Evolutionary conservation across 2,797 vertebrate genomes (phyloP), one percentile per base, ranked within the genome.

Genomic region (Centroberyx gerrardi): DNA sequence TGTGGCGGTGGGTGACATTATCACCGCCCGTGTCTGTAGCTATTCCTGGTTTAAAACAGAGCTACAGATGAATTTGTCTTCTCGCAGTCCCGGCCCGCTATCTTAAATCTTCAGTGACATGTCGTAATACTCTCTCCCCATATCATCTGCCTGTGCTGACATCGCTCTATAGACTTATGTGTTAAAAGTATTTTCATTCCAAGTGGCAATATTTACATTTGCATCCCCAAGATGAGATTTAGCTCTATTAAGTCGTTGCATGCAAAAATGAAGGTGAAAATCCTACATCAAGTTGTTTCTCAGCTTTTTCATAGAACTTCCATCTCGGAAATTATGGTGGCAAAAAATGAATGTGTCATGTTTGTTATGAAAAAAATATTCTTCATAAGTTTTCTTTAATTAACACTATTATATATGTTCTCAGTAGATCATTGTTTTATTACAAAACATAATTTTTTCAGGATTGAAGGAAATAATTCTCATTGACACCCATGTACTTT

Each of bases 41-140:
- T 59, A 17, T 31, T 40, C 27, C 1, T 7, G 29, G 28, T 66
- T 77, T 63, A 14, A 69, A 66, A 40, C 40, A 17, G 18, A 4
- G 6, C 62, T 54, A 4, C 17, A 15, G 12, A 67, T 65, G 8
- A 42, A 70, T 59, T 61, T 72, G 15, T 71, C 12, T 0, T 44
- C 4, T 27, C 33, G 44, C 31, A 17, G 28, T 74, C 15, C 10
- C 53, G 33, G 15, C 9, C 42, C 3, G 18, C 27, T 38, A 13
- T 70, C 59, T 60, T 51, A 55, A 52, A 71, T 49, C 52, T 61
- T 14, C 58, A 59, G 17, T 53, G 52, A 29, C 7, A 14, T 74
- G 8, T 76, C 51, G 58, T 12, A 36, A n/a, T 27, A 56, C 33
- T 46, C 29, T 33, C 51, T 64, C 56, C 62, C 18, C 13, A 29